Evolutionary conservation across 1,140 invertebrate genomes (phyloP).

Genomic region (Hylaeus anthracinus): DNA sequence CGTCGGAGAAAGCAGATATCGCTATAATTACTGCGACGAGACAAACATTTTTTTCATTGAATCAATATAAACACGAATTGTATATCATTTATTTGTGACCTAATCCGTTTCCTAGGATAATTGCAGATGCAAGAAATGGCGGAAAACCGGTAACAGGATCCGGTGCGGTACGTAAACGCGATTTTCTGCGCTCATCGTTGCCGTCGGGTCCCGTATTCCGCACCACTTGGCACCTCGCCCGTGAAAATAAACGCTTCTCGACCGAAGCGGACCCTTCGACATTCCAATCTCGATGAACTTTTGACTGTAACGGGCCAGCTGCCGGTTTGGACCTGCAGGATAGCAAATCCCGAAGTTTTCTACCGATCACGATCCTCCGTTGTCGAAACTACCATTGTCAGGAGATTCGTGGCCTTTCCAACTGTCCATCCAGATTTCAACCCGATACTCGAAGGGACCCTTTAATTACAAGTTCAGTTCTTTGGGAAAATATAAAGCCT

Average conservation of each 20-base stretch:
- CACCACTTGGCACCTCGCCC: slow-evolving; percentile 30
- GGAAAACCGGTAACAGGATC: not conserved
- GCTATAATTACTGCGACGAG: not conserved
- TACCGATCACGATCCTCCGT: not conserved
- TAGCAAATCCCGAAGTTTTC: not conserved
- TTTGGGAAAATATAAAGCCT: no score
- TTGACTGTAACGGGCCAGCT: not conserved
- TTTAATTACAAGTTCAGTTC: no score
- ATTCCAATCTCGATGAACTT: slow-evolving; percentile 30
- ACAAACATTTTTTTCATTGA: not conserved
- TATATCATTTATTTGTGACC: no score
- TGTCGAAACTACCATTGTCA: not conserved
- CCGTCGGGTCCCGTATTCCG: not conserved
- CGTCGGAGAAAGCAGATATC: not conserved
- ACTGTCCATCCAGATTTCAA: not conserved
- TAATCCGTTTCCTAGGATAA: not conserved
- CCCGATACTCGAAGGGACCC: not conserved
- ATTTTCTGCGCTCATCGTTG: not conserved
- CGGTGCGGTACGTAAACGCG: not conserved
- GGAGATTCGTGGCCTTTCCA: not conserved
- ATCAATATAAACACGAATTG: no score
- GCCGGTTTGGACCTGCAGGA: not conserved
- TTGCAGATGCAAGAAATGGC: not conserved
- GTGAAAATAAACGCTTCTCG: slow-evolving; percentile 37
- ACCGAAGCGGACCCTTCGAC: slow-evolving; percentile 26